These are phyloP conservation scores for Australoheros facetus DNA, from an alignment of 2,797 vertebrate species.

Conservation along the genomic window DNA sequence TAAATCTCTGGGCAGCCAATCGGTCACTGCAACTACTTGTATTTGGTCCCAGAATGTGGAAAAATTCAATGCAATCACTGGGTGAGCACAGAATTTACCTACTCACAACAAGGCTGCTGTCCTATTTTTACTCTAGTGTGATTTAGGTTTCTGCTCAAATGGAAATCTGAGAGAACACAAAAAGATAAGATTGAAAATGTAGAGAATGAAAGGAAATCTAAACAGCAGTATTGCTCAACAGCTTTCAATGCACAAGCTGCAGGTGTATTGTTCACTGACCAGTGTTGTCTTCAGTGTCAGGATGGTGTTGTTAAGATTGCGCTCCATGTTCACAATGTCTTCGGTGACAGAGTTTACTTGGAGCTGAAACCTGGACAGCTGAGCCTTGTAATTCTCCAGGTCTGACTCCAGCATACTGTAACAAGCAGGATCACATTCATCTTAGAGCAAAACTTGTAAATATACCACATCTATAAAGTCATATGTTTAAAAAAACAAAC, in stretches of 20 bases:
- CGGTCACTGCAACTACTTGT: too few species aligned
- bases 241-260: neutral
- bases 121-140: too few species aligned
- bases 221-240: neutral
- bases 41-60: too few species aligned
- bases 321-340: constrained; percentile 67
- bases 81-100: neutral
- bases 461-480: neutral
- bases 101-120: too few species aligned
- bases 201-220: neutral
- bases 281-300: constrained; percentile 53
- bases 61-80: neutral
- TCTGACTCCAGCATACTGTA: constrained; percentile 67
- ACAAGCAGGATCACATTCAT: neutral
- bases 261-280: constrained; percentile 29
- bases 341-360: constrained; percentile 64
- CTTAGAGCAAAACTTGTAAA: neutral
- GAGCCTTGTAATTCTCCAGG: constrained; percentile 73
- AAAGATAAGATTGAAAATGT: neutral
- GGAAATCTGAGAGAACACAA: neutral
- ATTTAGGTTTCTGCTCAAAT: neutral
- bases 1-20: too few species aligned
- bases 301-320: constrained; percentile 57
- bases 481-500: neutral
- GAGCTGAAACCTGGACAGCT: constrained; percentile 71